A percentile compares a stretch with the other conserved stretches of the same genome.
Conservation (phyloP, 2,797 vertebrate species). For the Dromococcyx pavoninus region DNA sequence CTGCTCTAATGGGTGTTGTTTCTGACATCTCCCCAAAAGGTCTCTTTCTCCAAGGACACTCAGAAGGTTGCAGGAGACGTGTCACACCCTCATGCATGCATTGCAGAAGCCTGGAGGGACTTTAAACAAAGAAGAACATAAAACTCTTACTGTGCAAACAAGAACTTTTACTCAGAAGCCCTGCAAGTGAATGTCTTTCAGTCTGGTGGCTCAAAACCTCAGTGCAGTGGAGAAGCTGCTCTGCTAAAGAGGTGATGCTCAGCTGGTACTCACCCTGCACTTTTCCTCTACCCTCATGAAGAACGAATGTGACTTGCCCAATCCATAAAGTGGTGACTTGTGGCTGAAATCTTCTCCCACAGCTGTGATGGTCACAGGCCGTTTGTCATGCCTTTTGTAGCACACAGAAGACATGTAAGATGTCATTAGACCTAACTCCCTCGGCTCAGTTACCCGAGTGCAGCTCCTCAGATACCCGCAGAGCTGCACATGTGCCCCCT, state of each 20-base stretch:
- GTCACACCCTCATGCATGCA: not conserved
- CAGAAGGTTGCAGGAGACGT: not conserved
- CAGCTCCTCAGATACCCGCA: not conserved
- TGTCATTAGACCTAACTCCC: not conserved
- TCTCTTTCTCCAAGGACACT: not conserved
- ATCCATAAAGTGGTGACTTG: not conserved
- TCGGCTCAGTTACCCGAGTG: not conserved
- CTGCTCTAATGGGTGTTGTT: not conserved
- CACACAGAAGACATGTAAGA: not conserved
- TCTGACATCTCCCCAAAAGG: not conserved
- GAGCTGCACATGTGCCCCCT: not conserved
- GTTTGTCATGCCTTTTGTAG: not conserved
- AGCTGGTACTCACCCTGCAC: not conserved
- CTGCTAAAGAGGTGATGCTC: not conserved
- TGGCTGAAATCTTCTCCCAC: not conserved
- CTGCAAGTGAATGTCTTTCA: accelerated
- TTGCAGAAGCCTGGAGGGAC: not conserved
- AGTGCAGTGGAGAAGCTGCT: not conserved
- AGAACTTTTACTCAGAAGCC: not conserved
- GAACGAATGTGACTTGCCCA: not conserved
- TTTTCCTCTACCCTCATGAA: not conserved
- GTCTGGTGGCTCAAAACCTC: not conserved
- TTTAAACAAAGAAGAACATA: not conserved
- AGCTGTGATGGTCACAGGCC: not conserved
- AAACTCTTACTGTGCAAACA: not conserved